These are phyloP conservation scores for Amblyraja radiata DNA, from an alignment of 2,797 vertebrate genomes.

Conservation along the genomic window DNA sequence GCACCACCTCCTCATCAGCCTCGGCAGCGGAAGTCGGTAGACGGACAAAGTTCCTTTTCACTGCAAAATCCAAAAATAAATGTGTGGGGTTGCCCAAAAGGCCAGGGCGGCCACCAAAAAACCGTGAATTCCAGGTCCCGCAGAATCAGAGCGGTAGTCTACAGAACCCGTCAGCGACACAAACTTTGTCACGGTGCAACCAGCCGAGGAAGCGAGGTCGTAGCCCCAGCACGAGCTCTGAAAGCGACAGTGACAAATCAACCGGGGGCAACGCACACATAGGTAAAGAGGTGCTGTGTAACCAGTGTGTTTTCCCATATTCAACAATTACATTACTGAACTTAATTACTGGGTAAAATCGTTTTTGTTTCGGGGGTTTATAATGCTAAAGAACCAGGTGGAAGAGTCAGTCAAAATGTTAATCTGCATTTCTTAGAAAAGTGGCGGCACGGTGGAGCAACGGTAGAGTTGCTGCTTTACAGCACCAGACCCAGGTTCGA, in stretches of 20 bases:
- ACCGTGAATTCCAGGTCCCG: slow-evolving; percentile 64
- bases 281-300: slow-evolving; percentile 59
- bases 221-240: slow-evolving; percentile 90
- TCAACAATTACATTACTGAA: background rate
- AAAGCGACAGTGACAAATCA: slow-evolving; percentile 87
- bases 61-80: slow-evolving; percentile 79
- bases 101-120: slow-evolving; percentile 91
- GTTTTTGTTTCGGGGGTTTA: background rate
- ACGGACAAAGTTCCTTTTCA: slow-evolving; percentile 91
- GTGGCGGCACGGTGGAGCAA: too few relatives aligned
- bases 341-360: background rate
- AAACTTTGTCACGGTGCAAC: slow-evolving; percentile 59
- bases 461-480: too few relatives aligned
- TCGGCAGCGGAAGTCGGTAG: slow-evolving; percentile 91
- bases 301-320: background rate
- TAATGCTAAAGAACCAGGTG: background rate
- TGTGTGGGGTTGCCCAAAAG: slow-evolving; percentile 88
- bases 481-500: too few relatives aligned
- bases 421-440: background rate
- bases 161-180: background rate
- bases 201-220: slow-evolving; percentile 83
- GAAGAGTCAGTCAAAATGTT: background rate
- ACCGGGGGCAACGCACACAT: slow-evolving; percentile 72
- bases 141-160: slow-evolving; percentile 71
- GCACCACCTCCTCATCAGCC: slow-evolving; percentile 75